phyloP scores from a whole-genome alignment of 2,888 invertebrate genomes.

The Meiosimyza platycephala region DNA sequence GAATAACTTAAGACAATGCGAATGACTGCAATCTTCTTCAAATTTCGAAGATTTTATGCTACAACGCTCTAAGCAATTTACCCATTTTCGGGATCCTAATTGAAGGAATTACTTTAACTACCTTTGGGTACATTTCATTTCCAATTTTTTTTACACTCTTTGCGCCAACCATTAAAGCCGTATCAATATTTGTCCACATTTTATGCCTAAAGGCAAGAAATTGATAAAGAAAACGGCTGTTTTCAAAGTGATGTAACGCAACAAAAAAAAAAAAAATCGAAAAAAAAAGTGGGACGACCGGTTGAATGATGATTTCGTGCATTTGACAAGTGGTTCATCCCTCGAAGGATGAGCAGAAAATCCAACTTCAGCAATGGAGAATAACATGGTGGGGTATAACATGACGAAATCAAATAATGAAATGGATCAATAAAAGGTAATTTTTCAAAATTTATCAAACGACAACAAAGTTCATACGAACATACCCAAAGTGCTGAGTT shows the following conservation, averaged over 20 bases:
- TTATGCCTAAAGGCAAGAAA: slow-evolving; percentile 15
- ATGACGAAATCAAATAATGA: too few species aligned
- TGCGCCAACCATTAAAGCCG: background rate
- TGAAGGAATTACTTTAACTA: too few species aligned
- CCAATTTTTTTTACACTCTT: background rate
- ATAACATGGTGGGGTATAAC: too few species aligned
- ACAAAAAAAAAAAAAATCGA: too few species aligned
- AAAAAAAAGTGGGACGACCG: background rate
- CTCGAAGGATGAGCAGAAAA: too few species aligned
- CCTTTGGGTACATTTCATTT: too few species aligned
- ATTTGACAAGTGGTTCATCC: too few species aligned
- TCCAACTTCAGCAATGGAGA: too few species aligned
- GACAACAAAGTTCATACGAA: background rate
- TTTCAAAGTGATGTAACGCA: background rate
- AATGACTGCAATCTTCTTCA: slow-evolving; percentile 14
- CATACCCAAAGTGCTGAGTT: background rate
- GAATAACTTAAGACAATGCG: slow-evolving; percentile 15
- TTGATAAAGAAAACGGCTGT: background rate
- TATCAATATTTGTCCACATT: slow-evolving; percentile 21
- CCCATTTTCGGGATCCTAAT: too few species aligned
- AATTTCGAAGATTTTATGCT: background rate
- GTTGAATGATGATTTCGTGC: too few species aligned
- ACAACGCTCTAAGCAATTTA: too few species aligned
- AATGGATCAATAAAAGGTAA: background rate
- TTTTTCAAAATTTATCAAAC: background rate